These are phyloP conservation scores for Asbolus verrucosus DNA, from an alignment of 1,140 invertebrate genomes.

Conservation along the genomic window DNA sequence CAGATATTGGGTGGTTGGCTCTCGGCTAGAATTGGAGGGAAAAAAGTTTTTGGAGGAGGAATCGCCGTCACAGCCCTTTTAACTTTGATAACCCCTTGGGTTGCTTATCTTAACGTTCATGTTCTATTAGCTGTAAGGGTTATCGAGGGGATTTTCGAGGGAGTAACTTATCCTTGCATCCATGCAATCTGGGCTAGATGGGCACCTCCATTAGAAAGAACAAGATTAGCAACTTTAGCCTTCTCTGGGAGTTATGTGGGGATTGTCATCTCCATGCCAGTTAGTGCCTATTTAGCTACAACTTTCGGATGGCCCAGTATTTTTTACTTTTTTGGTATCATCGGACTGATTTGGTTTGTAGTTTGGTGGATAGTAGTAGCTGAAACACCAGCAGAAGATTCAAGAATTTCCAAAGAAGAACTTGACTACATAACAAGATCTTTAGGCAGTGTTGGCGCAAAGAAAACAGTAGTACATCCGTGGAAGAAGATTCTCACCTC, in stretches of 20 bases:
- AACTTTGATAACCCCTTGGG: conserved; percentile 84
- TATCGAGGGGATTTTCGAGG: conserved; percentile 92
- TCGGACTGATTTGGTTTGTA: conserved; percentile 80
- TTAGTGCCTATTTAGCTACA: conserved; percentile 79
- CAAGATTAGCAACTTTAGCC: conserved; percentile 79
- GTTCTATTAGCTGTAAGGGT: conserved; percentile 81
- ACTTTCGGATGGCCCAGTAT: conserved; percentile 86
- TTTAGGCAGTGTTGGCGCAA: conserved; percentile 60
- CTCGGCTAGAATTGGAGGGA: conserved; percentile 70
- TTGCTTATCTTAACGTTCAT: conserved; percentile 78
- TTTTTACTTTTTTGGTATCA: conserved; percentile 86
- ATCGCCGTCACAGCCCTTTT: conserved; percentile 84
- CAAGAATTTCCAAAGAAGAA: conserved; percentile 79
- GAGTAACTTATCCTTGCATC: conserved; percentile 91
- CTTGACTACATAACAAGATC: conserved; percentile 78
- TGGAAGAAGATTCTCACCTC: conserved; percentile 87
- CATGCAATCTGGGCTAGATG: conserved; percentile 89
- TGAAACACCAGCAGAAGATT: conserved; percentile 83
- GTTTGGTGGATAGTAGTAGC: conserved; percentile 79
- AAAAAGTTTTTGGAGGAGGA: conserved; percentile 81
- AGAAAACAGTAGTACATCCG: conserved; percentile 73
- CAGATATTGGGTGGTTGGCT: conserved; percentile 74
- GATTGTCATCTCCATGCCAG: conserved; percentile 84
- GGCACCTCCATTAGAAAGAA: conserved; percentile 88
- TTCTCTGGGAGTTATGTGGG: conserved; percentile 88